phyloP scores from a whole-genome alignment of 2,797 vertebrate species.

The Lophius americanus region DNA sequence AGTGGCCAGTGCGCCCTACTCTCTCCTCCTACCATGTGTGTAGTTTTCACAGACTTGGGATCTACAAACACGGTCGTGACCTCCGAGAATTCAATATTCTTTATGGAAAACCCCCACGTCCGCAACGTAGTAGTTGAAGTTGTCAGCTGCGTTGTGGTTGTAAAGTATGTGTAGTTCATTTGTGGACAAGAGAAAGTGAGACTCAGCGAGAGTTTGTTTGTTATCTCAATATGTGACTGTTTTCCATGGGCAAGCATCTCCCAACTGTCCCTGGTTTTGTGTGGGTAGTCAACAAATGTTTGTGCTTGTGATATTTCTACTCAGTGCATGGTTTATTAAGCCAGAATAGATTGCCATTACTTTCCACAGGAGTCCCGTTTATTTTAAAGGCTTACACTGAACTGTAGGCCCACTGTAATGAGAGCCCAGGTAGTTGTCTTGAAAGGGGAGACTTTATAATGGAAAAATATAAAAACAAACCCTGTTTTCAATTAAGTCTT shows the following conservation, averaged over 20 bases:
- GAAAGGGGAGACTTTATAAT: conserved; percentile 77
- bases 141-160: conserved; percentile 50
- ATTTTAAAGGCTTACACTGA: conserved; percentile 51
- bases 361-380: conserved; percentile 24
- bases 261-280: conserved; percentile 11
- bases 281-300: conserved; percentile 26
- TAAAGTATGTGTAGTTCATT: conserved; percentile 17
- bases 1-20: conserved; percentile 26
- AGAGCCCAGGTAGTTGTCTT: conserved; percentile 77
- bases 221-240: conserved; percentile 29
- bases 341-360: conserved; percentile 32
- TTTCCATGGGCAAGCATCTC: conserved; percentile 49
- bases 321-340: conserved; percentile 50
- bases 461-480: conserved; percentile 80
- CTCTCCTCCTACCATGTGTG: conserved; percentile 58
- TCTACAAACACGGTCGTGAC: conserved; percentile 69
- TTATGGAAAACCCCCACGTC: conserved; percentile 63
- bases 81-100: conserved; percentile 68
- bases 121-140: conserved; percentile 49
- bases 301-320: conserved; percentile 29
- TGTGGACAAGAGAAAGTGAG: conserved; percentile 13
- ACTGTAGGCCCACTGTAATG: conserved; percentile 56
- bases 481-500: conserved; percentile 81
- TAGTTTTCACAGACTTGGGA: conserved; percentile 51
- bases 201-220: conserved; percentile 22